Conservation (phyloP, 2,888 invertebrate genomes). For the Eurytoma californica region DNA sequence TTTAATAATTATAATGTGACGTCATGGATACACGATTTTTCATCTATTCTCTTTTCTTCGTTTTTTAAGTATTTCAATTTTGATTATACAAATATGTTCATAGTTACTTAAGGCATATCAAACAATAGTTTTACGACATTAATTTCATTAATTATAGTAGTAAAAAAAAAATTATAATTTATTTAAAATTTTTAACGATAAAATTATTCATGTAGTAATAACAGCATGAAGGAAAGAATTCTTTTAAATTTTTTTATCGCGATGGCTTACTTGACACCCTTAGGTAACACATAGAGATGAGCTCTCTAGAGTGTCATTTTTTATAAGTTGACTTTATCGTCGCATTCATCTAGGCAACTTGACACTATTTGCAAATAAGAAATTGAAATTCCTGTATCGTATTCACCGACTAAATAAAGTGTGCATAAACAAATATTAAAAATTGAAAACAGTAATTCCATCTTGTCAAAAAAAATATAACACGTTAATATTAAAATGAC, state of each 20-base stretch:
- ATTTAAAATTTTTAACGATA: too few relatives aligned
- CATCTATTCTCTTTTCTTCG: constrained; percentile 27
- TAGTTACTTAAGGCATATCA: constrained; percentile 25
- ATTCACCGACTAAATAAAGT: background rate
- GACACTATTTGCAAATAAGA: background rate
- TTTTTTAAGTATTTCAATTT: constrained; percentile 18
- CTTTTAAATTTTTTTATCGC: too few relatives aligned
- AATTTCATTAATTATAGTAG: background rate
- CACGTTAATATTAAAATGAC: background rate
- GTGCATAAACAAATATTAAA: background rate
- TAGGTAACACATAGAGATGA: background rate
- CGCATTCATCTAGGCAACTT: background rate
- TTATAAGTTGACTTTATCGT: too few relatives aligned
- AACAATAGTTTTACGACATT: background rate
- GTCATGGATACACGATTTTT: constrained; percentile 43
- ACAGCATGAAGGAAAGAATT: too few relatives aligned
- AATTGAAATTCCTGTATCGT: background rate
- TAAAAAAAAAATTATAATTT: too few relatives aligned
- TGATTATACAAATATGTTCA: background rate
- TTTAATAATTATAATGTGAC: constrained; percentile 50
- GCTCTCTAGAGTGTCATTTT: background rate
- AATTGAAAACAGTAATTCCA: background rate
- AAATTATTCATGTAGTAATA: too few relatives aligned
- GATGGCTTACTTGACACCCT: background rate
- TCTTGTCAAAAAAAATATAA: background rate